Evolutionary conservation across 2,888 invertebrate species (phyloP), one percentile per base, ranked within the genome.

Genomic region (Orthosia gothica): DNA sequence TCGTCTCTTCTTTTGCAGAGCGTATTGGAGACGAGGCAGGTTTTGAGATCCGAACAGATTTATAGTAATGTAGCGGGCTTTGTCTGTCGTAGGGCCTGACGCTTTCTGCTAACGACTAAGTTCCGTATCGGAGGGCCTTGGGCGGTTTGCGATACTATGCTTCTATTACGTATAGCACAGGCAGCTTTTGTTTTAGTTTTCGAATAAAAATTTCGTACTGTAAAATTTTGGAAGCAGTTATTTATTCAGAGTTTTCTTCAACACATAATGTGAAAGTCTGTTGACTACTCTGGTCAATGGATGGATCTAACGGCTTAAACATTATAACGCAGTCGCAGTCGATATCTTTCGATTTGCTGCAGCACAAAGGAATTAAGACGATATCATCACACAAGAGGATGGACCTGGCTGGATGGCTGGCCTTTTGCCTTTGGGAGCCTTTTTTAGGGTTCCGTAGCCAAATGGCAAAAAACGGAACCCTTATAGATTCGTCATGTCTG

Each of bases 41-140:
- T 50, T 11, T 49, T 11, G 32, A 40, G 5, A 16, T 13, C n/a
- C 62, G 47, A 61, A 69, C 40, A 49, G 57, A 65, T 70, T 66
- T 67, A 49, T 57, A 49, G 55, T 70, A 54, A 64, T 63, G 73
- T 70, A 58, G 59, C 50, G 63, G 63, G 65, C 61, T 71, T 74
- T 70, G 70, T 84, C 79, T 74, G 72, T 81, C 72, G 79, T 59
- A 79, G 83, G 74, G 72, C 75, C 79, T 76, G 70, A 81, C 81
- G 87, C 80, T 84, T 86, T 81, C 83, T 79, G 80, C 88, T 89
- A 89, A 91, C 89, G 90, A 92, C 89, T 86, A 84, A 91, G 89
- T 92, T 91, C 89, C 88, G 87, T 91, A 91, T 90, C 87, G 74
- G 80, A 85, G 76, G 81, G 89, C 92, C 90, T 83, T 75, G 76